Evolutionary conservation across 2,113 vertebrate genomes (phyloP), one percentile per base, ranked within the genome.

Genomic region (Ascaphus truei): DNA sequence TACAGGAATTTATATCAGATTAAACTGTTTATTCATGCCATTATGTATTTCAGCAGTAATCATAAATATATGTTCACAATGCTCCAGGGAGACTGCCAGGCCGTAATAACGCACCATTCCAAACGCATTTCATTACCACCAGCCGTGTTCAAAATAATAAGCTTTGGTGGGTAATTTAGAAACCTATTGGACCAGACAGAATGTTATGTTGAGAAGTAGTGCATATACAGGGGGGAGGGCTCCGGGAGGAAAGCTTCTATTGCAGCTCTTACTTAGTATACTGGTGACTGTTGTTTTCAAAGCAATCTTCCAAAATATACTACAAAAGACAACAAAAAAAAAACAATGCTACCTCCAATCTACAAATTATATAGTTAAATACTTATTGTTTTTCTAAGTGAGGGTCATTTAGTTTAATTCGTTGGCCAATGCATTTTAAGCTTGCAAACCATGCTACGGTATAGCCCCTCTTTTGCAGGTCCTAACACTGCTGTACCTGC

Each of bases 61-160:
- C 62, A 10, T 31, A 72, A 16, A 72, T 64, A 31, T 2, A 2
- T 55, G 23, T 63, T 36, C 7, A 2, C 71, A 60, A 31, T 45
- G 31, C 79, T 77, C 56, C 0, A 0, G 56, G 74, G 76, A 59
- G 25, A 1, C 0, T 1, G 11, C 30, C 55, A 18, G 65, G 30
- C 53, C 2, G 57, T 71, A 61, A 0, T 33, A 34, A 68, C 65
- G 4, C 23, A 37, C 25, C 15, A 43, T 55, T 15, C 65, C 56
- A 63, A 78, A 75, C 62, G 66, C 2, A 4, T 34, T 75, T 56
- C 67, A 39, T 63, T 63, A 56, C 73, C 65, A 7, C 80, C 72
- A 76, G 77, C 80, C 76, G 78, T 9, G 79, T 22, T 71, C 23
- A 74, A 60, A 82, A 86, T 83, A 72, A 80, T 77, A 37, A 79